Percentiles rank a stretch among this genome's conserved stretches.
Conservation (phyloP, 2,888 invertebrate species). For the Sinelater perroti region DNA sequence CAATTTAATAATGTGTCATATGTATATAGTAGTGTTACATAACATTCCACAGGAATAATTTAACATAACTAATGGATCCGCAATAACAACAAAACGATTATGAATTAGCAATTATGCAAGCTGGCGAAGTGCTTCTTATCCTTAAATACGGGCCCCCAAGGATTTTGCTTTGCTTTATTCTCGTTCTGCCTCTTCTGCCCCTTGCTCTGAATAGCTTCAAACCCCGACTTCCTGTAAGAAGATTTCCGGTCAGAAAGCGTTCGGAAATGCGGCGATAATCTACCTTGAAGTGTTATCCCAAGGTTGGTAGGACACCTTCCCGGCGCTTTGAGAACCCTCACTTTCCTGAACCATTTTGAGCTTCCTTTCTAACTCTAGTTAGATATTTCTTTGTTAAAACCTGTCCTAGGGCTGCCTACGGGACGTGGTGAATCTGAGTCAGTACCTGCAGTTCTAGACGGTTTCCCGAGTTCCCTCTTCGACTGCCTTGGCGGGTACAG, state of each 20-base stretch:
- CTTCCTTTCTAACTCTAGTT: no score
- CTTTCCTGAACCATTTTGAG: constrained; percentile 58
- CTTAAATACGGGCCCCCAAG: constrained; percentile 78
- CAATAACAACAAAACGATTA: constrained; percentile 5
- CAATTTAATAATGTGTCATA: constrained; percentile 1
- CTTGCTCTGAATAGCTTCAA: constrained; percentile 55
- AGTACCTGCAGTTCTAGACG: constrained; percentile 84
- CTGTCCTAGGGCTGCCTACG: no score
- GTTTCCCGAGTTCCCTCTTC: constrained; percentile 86
- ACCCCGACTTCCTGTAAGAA: constrained; percentile 56
- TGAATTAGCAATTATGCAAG: constrained; percentile 69
- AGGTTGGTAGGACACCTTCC: constrained; percentile 38
- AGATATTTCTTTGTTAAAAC: constrained; percentile 1
- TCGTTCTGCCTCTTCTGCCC: constrained; percentile 54
- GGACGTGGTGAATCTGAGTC: constrained; percentile 85
- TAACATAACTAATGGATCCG: constrained; percentile 7
- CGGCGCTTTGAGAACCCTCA: constrained; percentile 35
- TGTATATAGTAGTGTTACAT: no score
- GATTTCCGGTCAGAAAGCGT: no score
- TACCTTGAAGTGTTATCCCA: constrained; percentile 52
- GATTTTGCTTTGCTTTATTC: constrained; percentile 56
- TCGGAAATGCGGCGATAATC: no score
- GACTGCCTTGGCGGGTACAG: constrained; percentile 82
- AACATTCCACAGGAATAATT: constrained; percentile 18
- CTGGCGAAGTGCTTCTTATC: constrained; percentile 76